Percentiles rank a stretch among this genome's conserved stretches.
phyloP scores from a whole-genome alignment of 2,113 vertebrate species.

The Scolopax mira region DNA sequence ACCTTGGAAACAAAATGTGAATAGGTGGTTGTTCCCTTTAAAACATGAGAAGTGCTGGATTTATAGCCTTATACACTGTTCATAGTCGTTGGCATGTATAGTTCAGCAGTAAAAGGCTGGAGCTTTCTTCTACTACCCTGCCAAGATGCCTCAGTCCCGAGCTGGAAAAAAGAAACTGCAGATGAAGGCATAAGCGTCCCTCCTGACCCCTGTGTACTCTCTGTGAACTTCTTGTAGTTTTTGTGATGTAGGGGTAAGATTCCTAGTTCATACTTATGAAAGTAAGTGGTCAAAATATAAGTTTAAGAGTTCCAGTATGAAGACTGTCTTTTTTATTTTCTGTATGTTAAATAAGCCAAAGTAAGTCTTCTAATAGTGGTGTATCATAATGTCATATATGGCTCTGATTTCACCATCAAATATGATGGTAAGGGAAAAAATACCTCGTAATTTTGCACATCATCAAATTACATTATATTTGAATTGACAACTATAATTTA shows the following conservation, averaged over 20 bases:
- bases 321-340: not conserved
- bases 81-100: not conserved
- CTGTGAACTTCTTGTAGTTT: not conserved
- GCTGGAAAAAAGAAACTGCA: not conserved
- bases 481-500: not conserved
- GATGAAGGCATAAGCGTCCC: not conserved
- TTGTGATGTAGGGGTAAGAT: not conserved
- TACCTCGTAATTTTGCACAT: not conserved
- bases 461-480: not conserved
- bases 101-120: not conserved
- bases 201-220: accelerated
- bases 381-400: not conserved
- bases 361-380: not conserved
- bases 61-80: not conserved
- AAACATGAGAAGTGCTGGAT: not conserved
- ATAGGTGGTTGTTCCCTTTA: not conserved
- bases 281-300: not conserved
- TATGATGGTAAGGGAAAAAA: not conserved
- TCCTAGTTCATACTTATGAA: not conserved
- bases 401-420: not conserved
- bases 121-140: not conserved
- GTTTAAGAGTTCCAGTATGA: not conserved
- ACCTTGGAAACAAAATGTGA: constrained; percentile 27
- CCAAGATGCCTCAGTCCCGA: not conserved
- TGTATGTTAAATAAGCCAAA: not conserved